These are phyloP conservation scores for Cyanoramphus novaezelandiae DNA, from an alignment of 2,113 vertebrate genomes.

Conservation along the genomic window DNA sequence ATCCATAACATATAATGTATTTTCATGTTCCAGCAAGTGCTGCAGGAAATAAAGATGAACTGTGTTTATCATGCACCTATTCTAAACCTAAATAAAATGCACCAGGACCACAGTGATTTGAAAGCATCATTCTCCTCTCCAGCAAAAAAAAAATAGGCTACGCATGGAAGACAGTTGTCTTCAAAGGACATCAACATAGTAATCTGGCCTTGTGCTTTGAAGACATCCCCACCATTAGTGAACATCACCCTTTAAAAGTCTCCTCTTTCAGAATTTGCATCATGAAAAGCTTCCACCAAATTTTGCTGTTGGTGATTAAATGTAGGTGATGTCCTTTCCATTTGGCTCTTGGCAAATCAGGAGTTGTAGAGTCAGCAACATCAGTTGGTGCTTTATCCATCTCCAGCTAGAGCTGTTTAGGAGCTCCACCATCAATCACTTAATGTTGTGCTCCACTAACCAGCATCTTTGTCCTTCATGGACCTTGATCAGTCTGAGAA, in stretches of 20 bases:
- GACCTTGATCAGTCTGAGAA: neutral
- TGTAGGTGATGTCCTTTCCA: neutral
- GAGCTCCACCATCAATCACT: neutral
- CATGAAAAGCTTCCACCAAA: fast-evolving
- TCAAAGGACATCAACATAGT: fast-evolving
- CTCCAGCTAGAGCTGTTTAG: neutral
- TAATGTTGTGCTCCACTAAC: neutral
- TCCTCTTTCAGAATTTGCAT: neutral
- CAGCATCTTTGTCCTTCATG: neutral
- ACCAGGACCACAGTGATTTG: neutral
- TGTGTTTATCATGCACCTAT: neutral
- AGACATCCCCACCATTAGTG: neutral
- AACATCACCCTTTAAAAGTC: neutral
- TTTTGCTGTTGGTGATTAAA: neutral
- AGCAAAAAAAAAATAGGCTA: neutral
- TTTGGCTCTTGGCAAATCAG: neutral
- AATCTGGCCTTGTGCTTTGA: neutral
- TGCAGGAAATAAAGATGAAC: neutral
- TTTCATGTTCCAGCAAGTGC: neutral
- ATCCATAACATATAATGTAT: fast-evolving
- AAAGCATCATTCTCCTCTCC: neutral
- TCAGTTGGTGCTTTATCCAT: neutral
- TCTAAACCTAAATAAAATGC: neutral
- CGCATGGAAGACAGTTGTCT: neutral
- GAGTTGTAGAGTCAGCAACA: neutral